Evolutionary conservation across 2,888 invertebrate species (phyloP).

Genomic region (Amphipoea oculea): DNA sequence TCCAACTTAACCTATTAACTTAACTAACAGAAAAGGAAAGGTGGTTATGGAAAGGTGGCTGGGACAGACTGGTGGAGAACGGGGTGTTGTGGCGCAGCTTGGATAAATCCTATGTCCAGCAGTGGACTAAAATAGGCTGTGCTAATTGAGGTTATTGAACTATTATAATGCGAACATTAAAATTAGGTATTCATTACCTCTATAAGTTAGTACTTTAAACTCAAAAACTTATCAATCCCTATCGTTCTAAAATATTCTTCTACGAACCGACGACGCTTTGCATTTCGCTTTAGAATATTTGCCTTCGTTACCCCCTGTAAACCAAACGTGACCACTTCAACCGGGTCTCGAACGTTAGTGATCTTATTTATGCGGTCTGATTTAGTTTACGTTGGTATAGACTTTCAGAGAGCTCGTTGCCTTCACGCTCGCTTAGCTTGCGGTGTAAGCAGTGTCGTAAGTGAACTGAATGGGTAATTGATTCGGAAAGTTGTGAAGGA

Average conservation of each 20-base stretch:
- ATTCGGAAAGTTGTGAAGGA: neutral
- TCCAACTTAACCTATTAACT: too few relatives aligned
- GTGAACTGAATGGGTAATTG: neutral
- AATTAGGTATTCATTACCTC: neutral
- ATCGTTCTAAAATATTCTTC: conserved; percentile 10
- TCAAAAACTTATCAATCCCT: conserved; percentile 2
- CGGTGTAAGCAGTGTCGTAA: conserved; percentile 10
- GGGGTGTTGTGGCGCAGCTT: too few relatives aligned
- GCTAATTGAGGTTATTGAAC: neutral
- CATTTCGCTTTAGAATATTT: conserved; percentile 50
- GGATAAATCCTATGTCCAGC: too few relatives aligned
- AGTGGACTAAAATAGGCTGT: too few relatives aligned
- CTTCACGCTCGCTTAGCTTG: conserved; percentile 35
- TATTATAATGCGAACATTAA: neutral
- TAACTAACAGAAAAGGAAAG: too few relatives aligned
- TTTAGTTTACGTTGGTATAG: conserved; percentile 50
- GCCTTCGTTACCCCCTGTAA: conserved; percentile 48
- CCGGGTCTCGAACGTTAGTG: conserved; percentile 49
- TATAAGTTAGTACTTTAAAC: neutral
- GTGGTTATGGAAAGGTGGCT: neutral
- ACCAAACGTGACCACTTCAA: conserved; percentile 60
- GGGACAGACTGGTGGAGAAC: neutral
- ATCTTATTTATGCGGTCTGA: conserved; percentile 60
- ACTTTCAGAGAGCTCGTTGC: conserved; percentile 38
- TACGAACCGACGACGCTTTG: conserved; percentile 34